Percentiles rank a stretch among this genome's conserved stretches.
Evolutionary conservation across 2,113 vertebrate species (phyloP).

Genomic region (Caloenas nicobarica): DNA sequence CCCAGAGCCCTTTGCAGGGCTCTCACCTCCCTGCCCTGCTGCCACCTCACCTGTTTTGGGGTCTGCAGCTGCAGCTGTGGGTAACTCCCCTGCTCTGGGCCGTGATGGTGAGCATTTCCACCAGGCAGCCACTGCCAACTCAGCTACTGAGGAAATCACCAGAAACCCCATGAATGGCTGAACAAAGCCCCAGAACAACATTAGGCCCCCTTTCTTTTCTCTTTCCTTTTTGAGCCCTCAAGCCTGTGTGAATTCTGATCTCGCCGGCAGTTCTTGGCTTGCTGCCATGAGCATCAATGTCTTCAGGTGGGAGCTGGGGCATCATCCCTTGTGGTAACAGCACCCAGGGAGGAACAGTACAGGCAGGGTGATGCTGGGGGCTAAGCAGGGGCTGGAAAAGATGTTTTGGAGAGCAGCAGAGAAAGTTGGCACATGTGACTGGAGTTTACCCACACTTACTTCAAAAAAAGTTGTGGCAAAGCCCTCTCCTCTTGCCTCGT

Average conservation of each 20-base stretch:
- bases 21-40: not conserved
- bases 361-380: not conserved
- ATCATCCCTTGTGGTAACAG: not conserved
- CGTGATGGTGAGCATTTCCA: accelerated
- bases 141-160: not conserved
- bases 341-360: not conserved
- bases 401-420: not conserved
- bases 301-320: not conserved
- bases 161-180: not conserved
- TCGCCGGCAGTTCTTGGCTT: not conserved
- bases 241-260: not conserved
- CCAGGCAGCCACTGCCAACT: not conserved
- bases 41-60: not conserved
- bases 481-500: not conserved
- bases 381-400: not conserved
- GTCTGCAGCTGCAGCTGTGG: not conserved
- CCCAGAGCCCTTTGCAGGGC: not conserved
- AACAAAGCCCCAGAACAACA: not conserved
- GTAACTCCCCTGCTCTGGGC: accelerated
- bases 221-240: not conserved
- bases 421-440: not conserved
- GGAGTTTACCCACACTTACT: not conserved
- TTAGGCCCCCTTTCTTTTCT: not conserved
- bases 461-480: not conserved
- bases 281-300: accelerated